Base-by-base conservation (phyloP, 2,797 vertebrate genomes). In the Florisuga fusca region DNA sequence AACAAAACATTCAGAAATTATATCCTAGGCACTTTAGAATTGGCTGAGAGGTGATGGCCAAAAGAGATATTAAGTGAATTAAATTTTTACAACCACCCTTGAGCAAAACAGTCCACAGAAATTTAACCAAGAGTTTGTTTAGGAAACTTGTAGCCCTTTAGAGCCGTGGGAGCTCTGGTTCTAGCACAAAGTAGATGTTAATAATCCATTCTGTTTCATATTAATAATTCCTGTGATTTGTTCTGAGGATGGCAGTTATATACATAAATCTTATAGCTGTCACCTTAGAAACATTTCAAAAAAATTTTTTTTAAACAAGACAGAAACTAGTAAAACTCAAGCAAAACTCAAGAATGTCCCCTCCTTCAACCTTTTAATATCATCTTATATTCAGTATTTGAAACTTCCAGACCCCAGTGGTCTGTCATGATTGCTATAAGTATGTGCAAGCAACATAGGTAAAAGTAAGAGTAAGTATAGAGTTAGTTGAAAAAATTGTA, bases 401-500 rank as follows among this genome's bases (percentile, higher is more conserved):
- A 71, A 64, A 72, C 53, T 82, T 67, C 10, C 5, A 12, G 25
- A 38, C 3, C 4, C 7, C 34, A 7, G 20, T n/a, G 6, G 6
- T 59, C 25, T 71, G 69, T 67, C 9, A 6, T 22, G 6, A 23
- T 63, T 43, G 5, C 12, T 81, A 2, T 48, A 16, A 23, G 12
- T 29, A 5, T 55, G 33, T 9, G 3, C 15, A 71, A 2, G 10
- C 7, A 75, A 26, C 8, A n/a, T 0, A 5, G 22, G 16, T 82
- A 53, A 63, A 71, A 4, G 5, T 29, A 50, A 9, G 6, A 8
- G 19, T 7, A n/a, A 8, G 4, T 10, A 19, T 5, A 25, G 16
- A 41, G 15, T 67, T 64, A 74, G 3, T 18, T 68, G 58, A 55
- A 29, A 19, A 3, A 7, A 51, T 4, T 78, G 8, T 67, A 61